Percentiles rank a stretch among this genome's conserved stretches.
Evolutionary conservation across 2,888 invertebrate genomes (phyloP).

Genomic region (Andrena marginata): DNA sequence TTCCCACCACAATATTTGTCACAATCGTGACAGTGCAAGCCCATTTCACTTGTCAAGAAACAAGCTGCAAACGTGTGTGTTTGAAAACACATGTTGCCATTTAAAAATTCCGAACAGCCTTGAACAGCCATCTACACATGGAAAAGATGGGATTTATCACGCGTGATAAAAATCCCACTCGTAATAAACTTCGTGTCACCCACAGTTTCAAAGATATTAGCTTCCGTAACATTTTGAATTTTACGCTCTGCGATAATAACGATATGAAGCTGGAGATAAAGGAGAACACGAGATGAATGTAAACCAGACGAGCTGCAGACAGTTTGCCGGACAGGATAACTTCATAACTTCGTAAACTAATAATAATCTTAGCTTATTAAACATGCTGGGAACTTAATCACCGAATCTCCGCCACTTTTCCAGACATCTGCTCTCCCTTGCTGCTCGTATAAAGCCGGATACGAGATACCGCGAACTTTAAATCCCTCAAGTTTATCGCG

Average conservation of each 20-base stretch:
- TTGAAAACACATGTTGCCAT: too few species aligned
- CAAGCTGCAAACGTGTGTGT: too few species aligned
- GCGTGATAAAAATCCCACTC: too few species aligned
- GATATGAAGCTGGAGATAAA: neutral
- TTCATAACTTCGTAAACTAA: slow-evolving; percentile 42
- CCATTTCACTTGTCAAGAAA: too few species aligned
- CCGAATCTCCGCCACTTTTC: slow-evolving; percentile 27
- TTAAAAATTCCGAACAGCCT: too few species aligned
- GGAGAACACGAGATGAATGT: neutral
- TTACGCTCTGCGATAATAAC: neutral
- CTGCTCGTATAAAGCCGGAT: slow-evolving; percentile 27
- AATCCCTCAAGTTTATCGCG: slow-evolving; percentile 50
- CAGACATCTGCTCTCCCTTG: neutral
- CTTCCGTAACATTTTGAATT: too few species aligned
- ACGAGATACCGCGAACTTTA: slow-evolving; percentile 41
- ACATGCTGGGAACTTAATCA: slow-evolving; percentile 51
- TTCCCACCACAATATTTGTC: too few species aligned
- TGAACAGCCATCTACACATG: too few species aligned
- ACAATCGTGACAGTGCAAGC: too few species aligned
- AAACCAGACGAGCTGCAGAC: slow-evolving; percentile 10
- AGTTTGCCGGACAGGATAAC: slow-evolving; percentile 27
- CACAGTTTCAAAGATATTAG: too few species aligned
- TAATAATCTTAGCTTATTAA: slow-evolving; percentile 53
- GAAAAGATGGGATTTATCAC: too few species aligned
- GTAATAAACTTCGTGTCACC: too few species aligned